phyloP scores from a whole-genome alignment of 1,140 invertebrate genomes.

The Phocides pigmalion region DNA sequence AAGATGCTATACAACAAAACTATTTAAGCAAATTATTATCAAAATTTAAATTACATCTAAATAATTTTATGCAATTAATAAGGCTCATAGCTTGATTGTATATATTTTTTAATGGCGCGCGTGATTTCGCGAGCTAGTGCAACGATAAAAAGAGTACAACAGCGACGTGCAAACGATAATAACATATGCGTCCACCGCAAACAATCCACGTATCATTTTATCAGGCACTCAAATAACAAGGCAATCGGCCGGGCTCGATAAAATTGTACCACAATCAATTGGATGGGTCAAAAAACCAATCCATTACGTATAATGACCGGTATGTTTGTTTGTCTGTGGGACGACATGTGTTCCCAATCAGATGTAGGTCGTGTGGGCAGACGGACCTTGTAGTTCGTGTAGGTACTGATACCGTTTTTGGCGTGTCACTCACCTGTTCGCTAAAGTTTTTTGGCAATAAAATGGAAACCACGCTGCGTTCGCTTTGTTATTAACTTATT shows the following conservation, averaged over 20 bases:
- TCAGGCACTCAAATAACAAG: conserved; percentile 24
- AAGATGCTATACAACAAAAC: too few species aligned
- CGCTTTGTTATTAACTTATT: background rate
- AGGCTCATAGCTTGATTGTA: too few species aligned
- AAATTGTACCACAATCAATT: conserved; percentile 20
- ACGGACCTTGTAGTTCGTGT: background rate
- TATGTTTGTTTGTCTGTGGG: conserved; percentile 36
- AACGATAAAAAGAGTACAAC: background rate
- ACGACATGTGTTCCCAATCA: conserved; percentile 43
- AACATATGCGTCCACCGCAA: background rate
- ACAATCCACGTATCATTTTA: conserved; percentile 35
- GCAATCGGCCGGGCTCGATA: conserved; percentile 25
- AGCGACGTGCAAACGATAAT: background rate
- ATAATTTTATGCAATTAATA: too few species aligned
- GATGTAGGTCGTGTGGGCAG: conserved; percentile 4
- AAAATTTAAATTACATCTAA: too few species aligned
- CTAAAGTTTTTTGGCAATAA: background rate
- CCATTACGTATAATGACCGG: conserved; percentile 37
- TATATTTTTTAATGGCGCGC: too few species aligned
- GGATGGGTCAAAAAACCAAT: conserved; percentile 40
- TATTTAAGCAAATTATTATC: too few species aligned
- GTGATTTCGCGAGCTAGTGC: too few species aligned
- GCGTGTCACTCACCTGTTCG: conserved; percentile 8
- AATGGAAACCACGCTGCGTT: background rate
- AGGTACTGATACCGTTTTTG: conserved; percentile 5